A percentile compares a stretch with the other conserved stretches of the same genome.
Conservation (phyloP, 2,113 vertebrate species). For the Salminus brasiliensis region DNA sequence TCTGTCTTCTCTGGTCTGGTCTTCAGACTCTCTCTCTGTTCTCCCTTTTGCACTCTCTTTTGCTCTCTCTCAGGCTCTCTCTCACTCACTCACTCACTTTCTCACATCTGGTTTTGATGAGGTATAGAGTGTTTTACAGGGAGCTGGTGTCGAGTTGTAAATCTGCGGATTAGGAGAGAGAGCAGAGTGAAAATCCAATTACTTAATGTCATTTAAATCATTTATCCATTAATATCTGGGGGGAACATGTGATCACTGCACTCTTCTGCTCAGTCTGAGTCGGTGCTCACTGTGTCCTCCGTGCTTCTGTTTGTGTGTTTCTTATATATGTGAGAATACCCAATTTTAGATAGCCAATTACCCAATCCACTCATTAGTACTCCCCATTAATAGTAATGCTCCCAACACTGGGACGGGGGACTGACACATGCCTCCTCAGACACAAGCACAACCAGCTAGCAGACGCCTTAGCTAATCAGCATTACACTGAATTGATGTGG, state of each 20-base stretch:
- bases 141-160: slow-evolving; percentile 21
- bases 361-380: no score
- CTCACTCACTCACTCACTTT: not conserved
- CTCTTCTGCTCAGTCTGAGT: not conserved
- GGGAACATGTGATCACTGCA: slow-evolving; percentile 37
- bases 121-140: slow-evolving; percentile 47
- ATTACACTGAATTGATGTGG: no score
- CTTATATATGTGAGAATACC: not conserved
- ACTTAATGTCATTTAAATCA: slow-evolving; percentile 54
- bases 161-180: slow-evolving; percentile 15
- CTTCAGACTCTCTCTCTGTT: no score
- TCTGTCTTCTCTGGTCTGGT: not conserved
- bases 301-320: not conserved
- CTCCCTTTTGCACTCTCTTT: not conserved
- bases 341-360: no score
- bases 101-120: slow-evolving; percentile 31
- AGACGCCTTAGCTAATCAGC: no score
- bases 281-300: not conserved
- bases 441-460: no score
- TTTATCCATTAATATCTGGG: slow-evolving; percentile 47
- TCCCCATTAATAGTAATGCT: no score
- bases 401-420: no score
- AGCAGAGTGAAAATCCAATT: slow-evolving; percentile 54
- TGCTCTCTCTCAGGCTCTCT: not conserved
- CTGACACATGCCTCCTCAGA: no score